phyloP scores from a whole-genome alignment of 92 coral and sea anemone genomes.

The Zoanthus sociatus region DNA sequence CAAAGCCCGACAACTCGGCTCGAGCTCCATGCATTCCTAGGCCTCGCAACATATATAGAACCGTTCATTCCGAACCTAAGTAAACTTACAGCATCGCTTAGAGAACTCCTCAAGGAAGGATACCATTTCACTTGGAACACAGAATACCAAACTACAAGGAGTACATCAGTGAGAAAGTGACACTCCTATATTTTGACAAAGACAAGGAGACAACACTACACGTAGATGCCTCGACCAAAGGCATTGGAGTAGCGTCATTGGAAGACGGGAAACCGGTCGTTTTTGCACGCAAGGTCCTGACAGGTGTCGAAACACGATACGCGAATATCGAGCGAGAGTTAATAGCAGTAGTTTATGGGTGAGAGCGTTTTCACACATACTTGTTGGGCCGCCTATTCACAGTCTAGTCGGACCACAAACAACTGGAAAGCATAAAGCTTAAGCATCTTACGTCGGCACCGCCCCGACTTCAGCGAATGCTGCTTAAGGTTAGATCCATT shows the following conservation, averaged over 20 bases:
- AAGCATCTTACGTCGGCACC: slow-evolving; percentile 46
- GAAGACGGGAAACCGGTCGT: slow-evolving; percentile 45
- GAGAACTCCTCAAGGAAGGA: slow-evolving; percentile 28
- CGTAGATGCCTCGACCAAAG: slow-evolving; percentile 34
- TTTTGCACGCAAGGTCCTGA: slow-evolving; percentile 34
- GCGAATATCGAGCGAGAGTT: slow-evolving; percentile 36
- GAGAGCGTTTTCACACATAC: slow-evolving; percentile 55
- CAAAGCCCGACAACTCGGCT: slow-evolving; percentile 12
- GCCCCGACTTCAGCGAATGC: slow-evolving; percentile 56
- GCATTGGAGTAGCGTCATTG: slow-evolving; percentile 46
- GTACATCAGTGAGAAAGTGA: slow-evolving; percentile 18
- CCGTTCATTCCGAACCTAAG: slow-evolving; percentile 49
- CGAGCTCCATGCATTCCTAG: slow-evolving; percentile 48
- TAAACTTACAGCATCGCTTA: slow-evolving; percentile 46
- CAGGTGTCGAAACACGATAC: slow-evolving; percentile 5
- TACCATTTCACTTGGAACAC: slow-evolving; percentile 35
- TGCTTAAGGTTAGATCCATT: slow-evolving; percentile 29
- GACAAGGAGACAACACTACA: slow-evolving; percentile 6
- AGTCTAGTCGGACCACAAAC: slow-evolving; percentile 49
- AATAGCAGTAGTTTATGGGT: slow-evolving; percentile 51
- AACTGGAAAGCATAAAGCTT: slow-evolving; percentile 46
- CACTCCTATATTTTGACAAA: slow-evolving; percentile 44
- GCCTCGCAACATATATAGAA: slow-evolving; percentile 38
- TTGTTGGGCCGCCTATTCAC: slow-evolving; percentile 52
- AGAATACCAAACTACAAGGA: slow-evolving; percentile 43